phyloP scores from a whole-genome alignment of 2,888 invertebrate genomes.

The Protonemura montana region DNA sequence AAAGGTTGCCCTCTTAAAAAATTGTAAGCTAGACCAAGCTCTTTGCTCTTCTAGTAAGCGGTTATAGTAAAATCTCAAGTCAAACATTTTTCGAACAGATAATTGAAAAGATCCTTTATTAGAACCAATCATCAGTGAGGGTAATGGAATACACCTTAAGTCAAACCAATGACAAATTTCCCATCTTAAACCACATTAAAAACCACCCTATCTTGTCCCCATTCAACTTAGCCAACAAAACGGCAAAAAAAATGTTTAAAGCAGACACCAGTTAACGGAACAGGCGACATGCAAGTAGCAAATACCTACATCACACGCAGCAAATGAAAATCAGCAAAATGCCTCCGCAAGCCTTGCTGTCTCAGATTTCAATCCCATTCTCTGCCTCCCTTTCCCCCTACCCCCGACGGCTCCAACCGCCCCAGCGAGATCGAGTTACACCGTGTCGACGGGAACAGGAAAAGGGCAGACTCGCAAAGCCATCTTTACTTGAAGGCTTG shows the following conservation, averaged over 20 bases:
- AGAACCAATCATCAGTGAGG: too few relatives aligned
- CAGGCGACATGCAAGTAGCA: neutral
- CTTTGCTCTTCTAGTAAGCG: too few relatives aligned
- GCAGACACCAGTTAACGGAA: neutral
- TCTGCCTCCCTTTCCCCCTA: neutral
- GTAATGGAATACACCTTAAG: too few relatives aligned
- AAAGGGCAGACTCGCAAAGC: slow-evolving; percentile 15
- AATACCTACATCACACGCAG: neutral
- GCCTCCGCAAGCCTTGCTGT: neutral
- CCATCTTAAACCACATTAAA: too few relatives aligned
- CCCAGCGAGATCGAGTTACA: slow-evolving; percentile 20
- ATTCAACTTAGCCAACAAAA: neutral
- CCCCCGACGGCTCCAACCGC: neutral
- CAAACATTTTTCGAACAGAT: too few relatives aligned
- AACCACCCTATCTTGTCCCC: too few relatives aligned
- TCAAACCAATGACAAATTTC: too few relatives aligned
- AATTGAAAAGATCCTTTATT: too few relatives aligned
- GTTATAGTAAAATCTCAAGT: too few relatives aligned
- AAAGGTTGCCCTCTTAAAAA: too few relatives aligned
- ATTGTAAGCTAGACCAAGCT: too few relatives aligned
- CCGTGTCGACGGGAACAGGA: neutral
- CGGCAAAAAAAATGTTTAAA: neutral
- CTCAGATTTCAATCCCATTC: slow-evolving; percentile 16
- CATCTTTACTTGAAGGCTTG: slow-evolving; percentile 13
- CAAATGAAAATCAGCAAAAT: neutral